Base-by-base conservation (phyloP, 2,888 invertebrate genomes). In the Acronicta aceris region DNA sequence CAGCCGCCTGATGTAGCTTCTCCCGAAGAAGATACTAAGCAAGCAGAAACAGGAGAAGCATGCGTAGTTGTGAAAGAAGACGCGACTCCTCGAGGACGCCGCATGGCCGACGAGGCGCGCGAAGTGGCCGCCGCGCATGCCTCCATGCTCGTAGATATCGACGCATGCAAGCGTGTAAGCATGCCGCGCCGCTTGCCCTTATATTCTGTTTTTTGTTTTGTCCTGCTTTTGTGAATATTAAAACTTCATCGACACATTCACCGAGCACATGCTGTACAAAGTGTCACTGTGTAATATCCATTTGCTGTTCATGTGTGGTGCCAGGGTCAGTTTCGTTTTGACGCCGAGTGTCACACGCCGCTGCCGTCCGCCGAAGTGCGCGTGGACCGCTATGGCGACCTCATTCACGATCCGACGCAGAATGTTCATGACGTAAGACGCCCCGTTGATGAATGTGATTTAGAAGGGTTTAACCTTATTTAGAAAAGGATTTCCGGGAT, bases 321-420 rank as follows among this genome's bases (percentile, higher is more conserved):
- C 77, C 96, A 98, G 97, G 97, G 97, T 95, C 98, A 98, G 94
- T 98, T 98, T 95, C 96, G 97, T 86, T 98, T 98, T 95, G 98
- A 98, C 93, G 97, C 97, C 89, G 98, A 98, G 95, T 97, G 97
- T 89, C 96, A 96, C 87, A 95, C 96, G 82, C 96, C 96, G 88
- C 95, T 98, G 85, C 97, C 97, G 69, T 96, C 97, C 83, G 95
- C 96, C 83, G 97, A 97, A 87, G 96, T 96, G 88, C 96, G 96
- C 92, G 96, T 96, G 91, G 95, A 95, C 84, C 86, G 89, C 70
- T 95, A 83, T 80, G 95, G 95, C 7, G 95, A 95, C 71, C 90
- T 95, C 79, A 79, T 94, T 69, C 91, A 93, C 79, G 95, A 95
- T 71, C 94, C 95, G 49, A 91, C 89, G 80, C 92, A 94, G 88